phyloP scores from a whole-genome alignment of 2,797 vertebrate species.

The Muraenolepis orangiensis region DNA sequence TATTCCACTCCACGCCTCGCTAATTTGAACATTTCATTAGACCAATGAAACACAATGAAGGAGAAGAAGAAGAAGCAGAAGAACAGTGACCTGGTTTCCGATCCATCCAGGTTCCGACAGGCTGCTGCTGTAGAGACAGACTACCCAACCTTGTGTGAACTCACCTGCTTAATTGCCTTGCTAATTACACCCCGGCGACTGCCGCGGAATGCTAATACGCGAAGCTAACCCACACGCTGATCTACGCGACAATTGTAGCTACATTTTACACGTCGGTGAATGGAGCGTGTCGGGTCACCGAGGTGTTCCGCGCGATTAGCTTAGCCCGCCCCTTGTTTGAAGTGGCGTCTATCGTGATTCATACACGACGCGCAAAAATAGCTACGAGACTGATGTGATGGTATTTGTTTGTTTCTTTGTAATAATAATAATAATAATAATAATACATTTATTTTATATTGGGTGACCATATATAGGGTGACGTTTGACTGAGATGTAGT shows the following conservation, averaged over 20 bases:
- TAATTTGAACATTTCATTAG: slow-evolving; percentile 44
- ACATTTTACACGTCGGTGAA: neutral
- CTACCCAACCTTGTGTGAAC: slow-evolving; percentile 57
- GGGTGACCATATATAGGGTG: too few species aligned
- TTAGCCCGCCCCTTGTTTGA: too few species aligned
- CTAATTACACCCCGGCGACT: slow-evolving; percentile 57
- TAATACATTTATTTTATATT: too few species aligned
- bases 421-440: too few species aligned
- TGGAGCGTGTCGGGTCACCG: neutral
- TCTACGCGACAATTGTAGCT: neutral
- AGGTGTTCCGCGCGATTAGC: too few species aligned
- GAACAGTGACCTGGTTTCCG: slow-evolving; percentile 50
- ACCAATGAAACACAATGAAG: slow-evolving; percentile 59
- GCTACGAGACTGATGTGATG: too few species aligned
- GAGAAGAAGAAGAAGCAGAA: too few species aligned
- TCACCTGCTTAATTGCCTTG: slow-evolving; percentile 60
- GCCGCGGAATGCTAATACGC: slow-evolving; percentile 53
- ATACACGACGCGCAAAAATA: too few species aligned
- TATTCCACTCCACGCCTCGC: slow-evolving; percentile 8
- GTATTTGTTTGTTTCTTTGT: too few species aligned
- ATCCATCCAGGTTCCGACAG: slow-evolving; percentile 52
- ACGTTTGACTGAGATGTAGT: too few species aligned
- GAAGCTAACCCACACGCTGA: neutral
- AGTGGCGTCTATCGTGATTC: too few species aligned
- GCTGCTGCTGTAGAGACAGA: slow-evolving; percentile 58